phyloP scores from a whole-genome alignment of 2,113 vertebrate species.

The Chlorodrepanis virens region DNA sequence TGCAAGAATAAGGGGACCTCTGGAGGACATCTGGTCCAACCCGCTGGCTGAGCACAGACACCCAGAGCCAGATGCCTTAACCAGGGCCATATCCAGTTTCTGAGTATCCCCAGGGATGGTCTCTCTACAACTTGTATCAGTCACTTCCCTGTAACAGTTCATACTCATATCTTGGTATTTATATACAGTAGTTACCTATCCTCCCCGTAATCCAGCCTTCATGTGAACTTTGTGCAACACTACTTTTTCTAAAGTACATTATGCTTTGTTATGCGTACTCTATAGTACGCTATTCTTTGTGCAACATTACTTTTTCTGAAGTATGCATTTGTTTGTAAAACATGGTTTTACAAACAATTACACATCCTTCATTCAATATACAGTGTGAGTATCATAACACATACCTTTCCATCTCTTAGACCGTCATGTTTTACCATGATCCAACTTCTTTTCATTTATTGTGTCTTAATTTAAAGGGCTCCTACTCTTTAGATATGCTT shows the following conservation, averaged over 20 bases:
- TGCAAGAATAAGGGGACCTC: background rate
- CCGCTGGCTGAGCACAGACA: background rate
- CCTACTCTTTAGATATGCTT: background rate
- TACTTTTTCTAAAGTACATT: too few species aligned
- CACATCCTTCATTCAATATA: background rate
- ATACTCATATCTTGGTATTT: accelerated
- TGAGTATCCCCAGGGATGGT: background rate
- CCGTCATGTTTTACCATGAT: background rate
- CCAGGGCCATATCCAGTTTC: background rate
- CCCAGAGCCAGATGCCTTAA: background rate
- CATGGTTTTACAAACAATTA: background rate
- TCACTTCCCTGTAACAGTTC: background rate
- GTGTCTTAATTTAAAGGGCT: background rate
- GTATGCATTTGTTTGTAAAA: background rate
- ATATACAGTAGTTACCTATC: background rate
- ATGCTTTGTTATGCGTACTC: background rate
- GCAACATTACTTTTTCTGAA: background rate
- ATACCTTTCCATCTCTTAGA: background rate
- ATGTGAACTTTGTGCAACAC: background rate
- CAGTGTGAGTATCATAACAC: background rate
- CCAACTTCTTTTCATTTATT: background rate
- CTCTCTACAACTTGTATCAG: background rate
- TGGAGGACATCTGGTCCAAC: background rate
- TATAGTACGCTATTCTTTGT: background rate
- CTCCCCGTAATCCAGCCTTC: background rate